Evolutionary conservation across 2,888 invertebrate species (phyloP).

Genomic region (Sarcophaga rosellei): DNA sequence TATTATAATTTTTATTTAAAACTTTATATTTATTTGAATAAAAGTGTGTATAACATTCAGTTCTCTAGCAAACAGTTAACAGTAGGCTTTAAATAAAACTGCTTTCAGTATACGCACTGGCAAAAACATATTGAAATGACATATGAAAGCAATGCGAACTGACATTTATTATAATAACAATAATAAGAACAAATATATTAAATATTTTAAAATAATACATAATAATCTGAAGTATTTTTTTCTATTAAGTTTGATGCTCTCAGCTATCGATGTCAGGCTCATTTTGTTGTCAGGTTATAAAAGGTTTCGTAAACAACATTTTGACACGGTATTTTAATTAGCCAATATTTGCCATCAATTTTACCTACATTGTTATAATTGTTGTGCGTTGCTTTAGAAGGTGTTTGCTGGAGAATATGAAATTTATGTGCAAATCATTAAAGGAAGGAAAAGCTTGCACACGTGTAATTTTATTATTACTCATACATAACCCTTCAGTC

Average conservation of each 20-base stretch:
- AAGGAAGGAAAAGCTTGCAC: too few species aligned
- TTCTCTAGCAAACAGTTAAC: too few species aligned
- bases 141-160: slow-evolving; percentile 30
- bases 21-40: background rate
- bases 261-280: background rate
- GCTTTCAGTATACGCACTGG: too few species aligned
- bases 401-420: too few species aligned
- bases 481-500: too few species aligned
- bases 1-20: background rate
- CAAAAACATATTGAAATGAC: background rate
- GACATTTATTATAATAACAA: slow-evolving; percentile 30
- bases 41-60: too few species aligned
- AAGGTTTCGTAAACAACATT: slow-evolving; percentile 42
- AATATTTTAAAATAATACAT: slow-evolving; percentile 37
- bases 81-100: too few species aligned
- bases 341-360: slow-evolving; percentile 53
- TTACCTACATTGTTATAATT: background rate
- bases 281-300: background rate
- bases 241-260: background rate
- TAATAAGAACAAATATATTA: slow-evolving; percentile 35
- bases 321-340: slow-evolving; percentile 53
- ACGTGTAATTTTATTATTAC: too few species aligned
- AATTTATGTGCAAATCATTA: too few species aligned
- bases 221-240: background rate
- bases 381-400: too few species aligned